A percentile compares a stretch with the other conserved stretches of the same genome.
These are phyloP conservation scores for Leucopternis melanops DNA, from an alignment of 2,113 vertebrate genomes.

Conservation along the genomic window DNA sequence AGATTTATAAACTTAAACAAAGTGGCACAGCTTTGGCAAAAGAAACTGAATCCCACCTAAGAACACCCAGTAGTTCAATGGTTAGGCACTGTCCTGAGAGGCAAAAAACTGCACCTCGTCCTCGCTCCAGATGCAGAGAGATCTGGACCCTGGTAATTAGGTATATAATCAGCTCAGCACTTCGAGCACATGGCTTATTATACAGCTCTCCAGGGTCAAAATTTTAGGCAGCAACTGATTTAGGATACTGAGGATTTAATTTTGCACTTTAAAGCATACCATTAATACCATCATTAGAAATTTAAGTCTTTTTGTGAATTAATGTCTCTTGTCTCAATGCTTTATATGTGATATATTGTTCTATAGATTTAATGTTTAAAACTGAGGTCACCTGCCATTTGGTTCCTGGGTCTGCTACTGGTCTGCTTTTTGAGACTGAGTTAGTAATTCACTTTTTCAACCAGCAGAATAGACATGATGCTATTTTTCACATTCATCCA, in stretches of 20 bases:
- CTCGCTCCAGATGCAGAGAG: not conserved
- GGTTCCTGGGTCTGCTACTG: not conserved
- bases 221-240: not conserved
- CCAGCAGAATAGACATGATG: not conserved
- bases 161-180: not conserved
- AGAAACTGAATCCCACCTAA: not conserved
- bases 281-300: not conserved
- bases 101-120: not conserved
- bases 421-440: not conserved
- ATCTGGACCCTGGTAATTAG: not conserved
- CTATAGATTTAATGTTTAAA: not conserved
- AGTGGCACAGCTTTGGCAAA: not conserved
- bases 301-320: not conserved
- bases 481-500: not conserved
- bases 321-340: not conserved
- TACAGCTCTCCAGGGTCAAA: not conserved
- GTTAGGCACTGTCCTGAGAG: not conserved
- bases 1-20: not conserved
- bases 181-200: not conserved
- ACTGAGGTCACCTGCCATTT: not conserved
- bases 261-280: not conserved
- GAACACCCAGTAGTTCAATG: not conserved
- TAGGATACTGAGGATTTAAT: not conserved
- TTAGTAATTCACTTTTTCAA: not conserved
- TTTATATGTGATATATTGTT: not conserved